Conservation (phyloP, 2,113 vertebrate genomes). For the Terrapene triunguis region DNA sequence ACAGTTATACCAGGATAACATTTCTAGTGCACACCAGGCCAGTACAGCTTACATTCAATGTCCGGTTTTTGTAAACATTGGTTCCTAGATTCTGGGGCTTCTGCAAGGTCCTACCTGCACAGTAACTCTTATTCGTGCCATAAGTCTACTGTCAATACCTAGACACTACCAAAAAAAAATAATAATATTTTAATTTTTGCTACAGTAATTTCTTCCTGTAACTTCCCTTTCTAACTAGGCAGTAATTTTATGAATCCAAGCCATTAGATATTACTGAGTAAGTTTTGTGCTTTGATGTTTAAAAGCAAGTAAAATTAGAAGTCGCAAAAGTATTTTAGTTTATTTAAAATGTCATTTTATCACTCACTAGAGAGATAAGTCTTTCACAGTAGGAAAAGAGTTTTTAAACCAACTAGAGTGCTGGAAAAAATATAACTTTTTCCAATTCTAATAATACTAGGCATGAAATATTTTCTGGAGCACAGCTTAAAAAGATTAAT, state of each 20-base stretch:
- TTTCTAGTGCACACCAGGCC: neutral
- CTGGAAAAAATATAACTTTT: slow-evolving; percentile 13
- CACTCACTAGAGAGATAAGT: slow-evolving; percentile 23
- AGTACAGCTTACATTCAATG: neutral
- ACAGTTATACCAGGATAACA: neutral
- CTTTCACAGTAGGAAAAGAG: slow-evolving; percentile 32
- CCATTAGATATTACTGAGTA: neutral
- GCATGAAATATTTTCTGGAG: slow-evolving; percentile 62
- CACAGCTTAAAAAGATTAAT: slow-evolving; percentile 47
- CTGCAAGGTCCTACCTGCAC: neutral
- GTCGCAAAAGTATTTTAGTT: slow-evolving; percentile 15
- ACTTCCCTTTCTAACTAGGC: neutral
- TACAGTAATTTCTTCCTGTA: neutral
- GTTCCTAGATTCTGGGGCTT: neutral
- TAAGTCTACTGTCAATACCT: fast-evolving
- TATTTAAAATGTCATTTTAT: slow-evolving; percentile 26
- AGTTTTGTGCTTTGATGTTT: neutral
- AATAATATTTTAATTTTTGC: neutral
- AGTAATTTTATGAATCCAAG: neutral
- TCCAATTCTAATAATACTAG: slow-evolving; percentile 60
- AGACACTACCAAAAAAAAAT: neutral
- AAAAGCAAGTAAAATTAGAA: slow-evolving; percentile 22
- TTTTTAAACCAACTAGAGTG: slow-evolving; percentile 63
- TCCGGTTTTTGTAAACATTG: neutral
- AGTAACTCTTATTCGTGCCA: neutral